These are phyloP conservation scores for Tetraneura akinire DNA, from an alignment of 1,140 invertebrate genomes.

Conservation along the genomic window DNA sequence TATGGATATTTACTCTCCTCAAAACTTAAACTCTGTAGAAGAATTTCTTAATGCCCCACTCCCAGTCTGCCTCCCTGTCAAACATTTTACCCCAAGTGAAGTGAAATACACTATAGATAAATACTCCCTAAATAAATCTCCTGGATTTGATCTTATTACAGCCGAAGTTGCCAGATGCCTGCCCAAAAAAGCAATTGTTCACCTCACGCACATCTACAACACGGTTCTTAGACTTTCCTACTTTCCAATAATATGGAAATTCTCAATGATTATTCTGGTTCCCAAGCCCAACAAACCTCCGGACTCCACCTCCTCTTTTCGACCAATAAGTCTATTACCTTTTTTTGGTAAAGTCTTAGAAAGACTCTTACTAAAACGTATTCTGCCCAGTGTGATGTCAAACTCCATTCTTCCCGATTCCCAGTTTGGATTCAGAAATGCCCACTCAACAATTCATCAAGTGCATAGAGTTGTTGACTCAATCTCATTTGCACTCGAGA, in stretches of 20 bases:
- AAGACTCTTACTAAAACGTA: background rate
- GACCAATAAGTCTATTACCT: background rate
- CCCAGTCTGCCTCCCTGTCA: background rate
- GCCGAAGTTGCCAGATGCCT: background rate
- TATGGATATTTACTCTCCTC: background rate
- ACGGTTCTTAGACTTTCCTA: background rate
- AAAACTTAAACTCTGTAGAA: background rate
- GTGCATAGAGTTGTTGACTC: conserved; percentile 38
- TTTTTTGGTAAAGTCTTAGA: background rate
- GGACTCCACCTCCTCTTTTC: background rate
- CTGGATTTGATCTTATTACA: background rate
- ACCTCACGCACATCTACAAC: background rate
- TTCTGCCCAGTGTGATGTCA: background rate
- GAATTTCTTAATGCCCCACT: background rate
- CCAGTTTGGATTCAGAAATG: background rate
- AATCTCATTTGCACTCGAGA: conserved; percentile 37
- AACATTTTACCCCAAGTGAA: background rate
- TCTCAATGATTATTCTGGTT: background rate
- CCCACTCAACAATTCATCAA: conserved; percentile 39
- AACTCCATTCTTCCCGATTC: background rate
- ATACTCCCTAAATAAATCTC: background rate
- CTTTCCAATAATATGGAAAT: background rate
- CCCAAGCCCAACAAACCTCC: background rate
- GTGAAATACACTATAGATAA: background rate
- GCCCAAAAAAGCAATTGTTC: background rate